Percentiles rank a stretch among this genome's conserved stretches.
These are phyloP conservation scores for Gallinago stenura DNA, from an alignment of 2,797 vertebrate species.

Conservation along the genomic window DNA sequence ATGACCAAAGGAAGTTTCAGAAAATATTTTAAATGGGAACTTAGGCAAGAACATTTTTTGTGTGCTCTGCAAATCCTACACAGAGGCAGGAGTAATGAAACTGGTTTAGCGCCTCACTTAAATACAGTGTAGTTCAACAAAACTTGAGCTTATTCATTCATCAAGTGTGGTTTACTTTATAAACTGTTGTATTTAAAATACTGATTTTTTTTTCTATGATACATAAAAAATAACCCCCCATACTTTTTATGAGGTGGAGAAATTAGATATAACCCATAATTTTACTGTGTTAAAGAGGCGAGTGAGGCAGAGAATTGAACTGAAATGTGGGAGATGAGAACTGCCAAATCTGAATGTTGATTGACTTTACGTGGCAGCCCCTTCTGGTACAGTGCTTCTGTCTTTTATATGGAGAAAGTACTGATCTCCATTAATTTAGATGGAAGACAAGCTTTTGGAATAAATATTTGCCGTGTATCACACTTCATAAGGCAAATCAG, in stretches of 20 bases:
- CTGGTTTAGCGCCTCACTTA: neutral
- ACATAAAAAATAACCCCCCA: neutral
- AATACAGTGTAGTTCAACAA: neutral
- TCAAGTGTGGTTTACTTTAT: neutral
- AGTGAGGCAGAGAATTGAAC: neutral
- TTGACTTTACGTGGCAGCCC: neutral
- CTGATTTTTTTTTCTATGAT: neutral
- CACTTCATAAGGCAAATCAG: neutral
- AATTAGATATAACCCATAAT: neutral
- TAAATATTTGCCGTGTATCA: neutral
- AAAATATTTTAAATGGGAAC: neutral
- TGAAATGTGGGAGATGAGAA: neutral
- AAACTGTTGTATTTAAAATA: neutral
- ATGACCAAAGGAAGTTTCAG: neutral
- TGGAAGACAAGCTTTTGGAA: neutral
- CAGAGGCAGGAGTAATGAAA: neutral
- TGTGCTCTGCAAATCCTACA: neutral
- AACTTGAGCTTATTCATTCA: neutral
- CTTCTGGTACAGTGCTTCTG: neutral
- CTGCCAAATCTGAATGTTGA: neutral
- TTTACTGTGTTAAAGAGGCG: neutral
- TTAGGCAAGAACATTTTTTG: neutral
- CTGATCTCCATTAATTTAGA: neutral
- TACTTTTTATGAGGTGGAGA: neutral
- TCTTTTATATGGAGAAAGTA: neutral